Evolutionary conservation across 2,888 invertebrate genomes (phyloP).

Genomic region (Cyclophora albipunctata): DNA sequence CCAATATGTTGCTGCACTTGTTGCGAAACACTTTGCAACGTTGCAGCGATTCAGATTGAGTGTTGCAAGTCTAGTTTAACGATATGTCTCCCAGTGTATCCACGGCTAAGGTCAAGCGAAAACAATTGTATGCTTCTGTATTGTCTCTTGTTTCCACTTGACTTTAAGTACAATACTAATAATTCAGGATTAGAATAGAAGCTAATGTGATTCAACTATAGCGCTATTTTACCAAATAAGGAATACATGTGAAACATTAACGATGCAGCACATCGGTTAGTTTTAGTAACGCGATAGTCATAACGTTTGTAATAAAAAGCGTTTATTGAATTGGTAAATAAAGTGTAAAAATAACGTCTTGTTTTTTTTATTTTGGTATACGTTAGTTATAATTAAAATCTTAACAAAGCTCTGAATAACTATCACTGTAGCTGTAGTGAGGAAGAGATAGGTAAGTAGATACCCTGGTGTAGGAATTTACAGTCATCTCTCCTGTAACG

Average conservation of each 20-base stretch:
- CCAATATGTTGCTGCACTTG: no score
- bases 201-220: slow-evolving; percentile 23
- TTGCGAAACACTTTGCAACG: no score
- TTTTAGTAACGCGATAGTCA: slow-evolving; percentile 44
- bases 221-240: slow-evolving; percentile 68
- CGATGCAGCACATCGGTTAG: slow-evolving; percentile 28
- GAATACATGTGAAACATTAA: slow-evolving; percentile 29
- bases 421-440: no score
- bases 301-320: slow-evolving; percentile 36
- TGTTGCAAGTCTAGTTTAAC: no score
- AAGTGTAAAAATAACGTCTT: slow-evolving; percentile 22
- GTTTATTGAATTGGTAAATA: slow-evolving; percentile 40
- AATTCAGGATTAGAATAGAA: slow-evolving; percentile 12
- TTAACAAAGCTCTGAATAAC: neutral
- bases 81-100: no score
- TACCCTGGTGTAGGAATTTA: no score
- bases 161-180: neutral
- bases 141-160: no score
- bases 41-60: no score
- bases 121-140: no score
- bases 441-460: no score
- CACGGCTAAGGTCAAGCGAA: no score
- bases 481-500: no score
- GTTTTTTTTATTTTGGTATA: slow-evolving; percentile 14
- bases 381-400: neutral